Conservation (phyloP, 2,797 vertebrate genomes). For the Micropoecilia bifurca region DNA sequence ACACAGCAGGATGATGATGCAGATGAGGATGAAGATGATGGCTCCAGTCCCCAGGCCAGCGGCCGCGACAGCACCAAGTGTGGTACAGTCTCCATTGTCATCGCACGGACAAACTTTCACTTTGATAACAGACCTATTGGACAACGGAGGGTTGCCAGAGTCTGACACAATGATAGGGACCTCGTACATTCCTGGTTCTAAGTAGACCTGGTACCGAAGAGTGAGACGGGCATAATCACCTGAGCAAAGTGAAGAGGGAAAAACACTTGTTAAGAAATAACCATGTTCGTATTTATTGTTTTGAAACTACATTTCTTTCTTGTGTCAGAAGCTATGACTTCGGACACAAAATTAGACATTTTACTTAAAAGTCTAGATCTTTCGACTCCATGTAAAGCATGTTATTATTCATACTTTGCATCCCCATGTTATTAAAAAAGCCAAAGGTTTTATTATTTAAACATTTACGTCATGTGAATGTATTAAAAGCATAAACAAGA, state of each 20-base stretch:
- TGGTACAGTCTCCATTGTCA: conserved; percentile 91
- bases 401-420: neutral
- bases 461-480: neutral
- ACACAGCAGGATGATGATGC: conserved; percentile 93
- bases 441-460: neutral
- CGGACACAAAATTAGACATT: neutral
- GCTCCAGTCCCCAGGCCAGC: conserved; percentile 92
- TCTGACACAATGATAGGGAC: conserved; percentile 91
- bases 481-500: neutral
- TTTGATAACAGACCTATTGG: conserved; percentile 91
- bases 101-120: conserved; percentile 96
- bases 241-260: conserved; percentile 44
- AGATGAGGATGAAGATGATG: conserved; percentile 93
- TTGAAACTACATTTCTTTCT: neutral
- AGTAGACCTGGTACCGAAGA: conserved; percentile 85
- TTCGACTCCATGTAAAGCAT: neutral
- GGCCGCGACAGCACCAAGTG: conserved; percentile 88
- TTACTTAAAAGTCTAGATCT: neutral
- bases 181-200: conserved; percentile 92
- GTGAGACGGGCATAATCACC: conserved; percentile 91
- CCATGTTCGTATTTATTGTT: neutral
- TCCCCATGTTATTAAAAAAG: neutral
- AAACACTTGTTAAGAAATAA: neutral
- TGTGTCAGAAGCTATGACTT: neutral
- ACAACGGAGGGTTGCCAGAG: conserved; percentile 93